Evolutionary conservation across 2,113 vertebrate genomes (phyloP).

Genomic region (Otocyon megalotis): DNA sequence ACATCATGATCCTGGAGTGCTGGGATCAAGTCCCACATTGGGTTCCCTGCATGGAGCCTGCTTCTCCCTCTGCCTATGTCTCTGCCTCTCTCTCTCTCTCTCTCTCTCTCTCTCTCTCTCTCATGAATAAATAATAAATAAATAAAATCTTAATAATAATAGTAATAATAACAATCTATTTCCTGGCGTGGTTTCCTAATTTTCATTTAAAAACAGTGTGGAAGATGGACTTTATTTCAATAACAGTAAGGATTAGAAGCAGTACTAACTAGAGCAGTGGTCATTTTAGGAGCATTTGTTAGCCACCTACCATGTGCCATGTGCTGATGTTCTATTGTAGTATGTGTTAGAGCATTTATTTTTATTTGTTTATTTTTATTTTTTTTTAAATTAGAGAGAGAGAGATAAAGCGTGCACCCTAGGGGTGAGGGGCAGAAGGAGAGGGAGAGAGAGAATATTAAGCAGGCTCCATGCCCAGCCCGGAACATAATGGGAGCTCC

Average conservation of each 20-base stretch:
- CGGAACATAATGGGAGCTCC: neutral
- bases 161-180: neutral
- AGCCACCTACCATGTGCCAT: neutral
- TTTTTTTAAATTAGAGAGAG: neutral
- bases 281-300: neutral
- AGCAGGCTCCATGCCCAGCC: neutral
- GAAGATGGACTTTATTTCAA: neutral
- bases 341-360: neutral
- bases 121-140: too few relatives aligned
- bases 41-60: too few relatives aligned
- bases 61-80: too few relatives aligned
- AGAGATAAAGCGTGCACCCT: neutral
- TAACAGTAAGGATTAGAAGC: neutral
- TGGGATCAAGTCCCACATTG: too few relatives aligned
- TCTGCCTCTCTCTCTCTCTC: too few relatives aligned
- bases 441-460: neutral
- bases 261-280: neutral
- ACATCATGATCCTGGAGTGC: too few relatives aligned
- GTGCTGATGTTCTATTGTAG: neutral
- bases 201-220: conserved; percentile 17
- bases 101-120: too few relatives aligned
- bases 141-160: too few relatives aligned
- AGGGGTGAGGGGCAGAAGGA: neutral
- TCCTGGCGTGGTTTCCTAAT: neutral
- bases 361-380: neutral